These are phyloP conservation scores for Hermaeophaga mercurialis DNA, from an alignment of 2,888 invertebrate species.

Conservation along the genomic window DNA sequence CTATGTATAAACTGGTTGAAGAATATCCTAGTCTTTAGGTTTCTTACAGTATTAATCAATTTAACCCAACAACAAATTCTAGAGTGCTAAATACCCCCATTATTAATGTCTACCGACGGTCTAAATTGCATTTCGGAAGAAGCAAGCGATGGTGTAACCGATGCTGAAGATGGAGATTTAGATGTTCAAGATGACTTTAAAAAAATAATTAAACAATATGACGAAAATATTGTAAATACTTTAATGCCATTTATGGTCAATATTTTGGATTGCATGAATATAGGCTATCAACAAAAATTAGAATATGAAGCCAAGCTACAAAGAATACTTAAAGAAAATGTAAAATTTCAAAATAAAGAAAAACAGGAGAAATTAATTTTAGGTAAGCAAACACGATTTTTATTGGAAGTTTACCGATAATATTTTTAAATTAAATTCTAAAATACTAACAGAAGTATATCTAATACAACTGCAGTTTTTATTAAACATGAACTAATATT, in stretches of 20 bases:
- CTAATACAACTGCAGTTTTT: no score
- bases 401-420: no score
- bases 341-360: neutral
- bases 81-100: no score
- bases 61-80: no score
- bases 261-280: slow-evolving; percentile 12
- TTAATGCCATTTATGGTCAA: slow-evolving; percentile 9
- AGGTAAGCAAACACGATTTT: slow-evolving; percentile 1
- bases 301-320: slow-evolving; percentile 1
- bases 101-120: neutral
- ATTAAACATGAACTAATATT: no score
- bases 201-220: slow-evolving; percentile 3
- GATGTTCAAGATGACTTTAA: neutral
- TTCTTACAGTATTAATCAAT: no score
- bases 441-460: no score
- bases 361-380: neutral
- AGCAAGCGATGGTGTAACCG: neutral
- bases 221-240: neutral
- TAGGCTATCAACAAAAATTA: slow-evolving; percentile 1
- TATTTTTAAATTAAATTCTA: no score
- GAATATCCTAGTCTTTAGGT: no score
- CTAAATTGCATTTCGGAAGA: neutral
- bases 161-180: neutral
- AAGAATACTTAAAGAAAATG: neutral
- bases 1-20: no score